Percentiles rank a stretch among this genome's conserved stretches.
phyloP scores from a whole-genome alignment of 1,140 invertebrate species.

The Mya arenaria region DNA sequence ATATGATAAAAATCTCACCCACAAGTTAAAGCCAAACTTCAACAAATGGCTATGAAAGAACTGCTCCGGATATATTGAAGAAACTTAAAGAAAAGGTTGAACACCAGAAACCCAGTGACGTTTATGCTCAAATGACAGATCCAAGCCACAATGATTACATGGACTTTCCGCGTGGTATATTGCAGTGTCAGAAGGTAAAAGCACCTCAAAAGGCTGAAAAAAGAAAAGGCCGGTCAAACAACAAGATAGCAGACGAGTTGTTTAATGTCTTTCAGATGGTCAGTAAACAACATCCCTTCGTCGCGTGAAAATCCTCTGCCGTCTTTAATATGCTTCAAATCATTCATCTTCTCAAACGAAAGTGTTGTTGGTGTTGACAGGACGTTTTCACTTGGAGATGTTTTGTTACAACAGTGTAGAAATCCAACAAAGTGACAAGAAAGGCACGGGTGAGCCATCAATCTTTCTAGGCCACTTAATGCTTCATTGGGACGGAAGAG shows the following conservation, averaged over 20 bases:
- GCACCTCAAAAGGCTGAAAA: background rate
- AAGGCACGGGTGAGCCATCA: slow-evolving; percentile 25
- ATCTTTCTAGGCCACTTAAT: slow-evolving; percentile 40
- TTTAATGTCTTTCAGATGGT: slow-evolving; percentile 11
- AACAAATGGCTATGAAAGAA: background rate
- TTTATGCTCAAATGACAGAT: slow-evolving; percentile 18
- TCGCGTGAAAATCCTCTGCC: slow-evolving; percentile 13
- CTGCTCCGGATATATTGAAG: background rate
- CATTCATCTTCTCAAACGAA: background rate
- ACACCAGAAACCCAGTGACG: slow-evolving; percentile 4
- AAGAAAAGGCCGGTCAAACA: background rate
- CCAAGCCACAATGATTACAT: slow-evolving; percentile 2
- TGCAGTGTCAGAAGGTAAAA: slow-evolving; percentile 27
- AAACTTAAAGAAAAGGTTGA: background rate
- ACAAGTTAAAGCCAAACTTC: slow-evolving; percentile 1
- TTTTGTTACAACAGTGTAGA: slow-evolving; percentile 43
- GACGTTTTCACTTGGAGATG: slow-evolving; percentile 41
- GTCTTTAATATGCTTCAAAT: slow-evolving; percentile 38
- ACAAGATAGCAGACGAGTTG: slow-evolving; percentile 47
- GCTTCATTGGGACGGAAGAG: slow-evolving; percentile 46
- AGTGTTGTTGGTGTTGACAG: slow-evolving; percentile 32
- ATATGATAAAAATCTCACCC: background rate
- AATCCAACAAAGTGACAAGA: slow-evolving; percentile 25
- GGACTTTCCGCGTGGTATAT: background rate
- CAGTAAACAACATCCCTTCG: background rate